Base-by-base conservation (phyloP, 2,888 invertebrate genomes). In the Blomia tropicalis region DNA sequence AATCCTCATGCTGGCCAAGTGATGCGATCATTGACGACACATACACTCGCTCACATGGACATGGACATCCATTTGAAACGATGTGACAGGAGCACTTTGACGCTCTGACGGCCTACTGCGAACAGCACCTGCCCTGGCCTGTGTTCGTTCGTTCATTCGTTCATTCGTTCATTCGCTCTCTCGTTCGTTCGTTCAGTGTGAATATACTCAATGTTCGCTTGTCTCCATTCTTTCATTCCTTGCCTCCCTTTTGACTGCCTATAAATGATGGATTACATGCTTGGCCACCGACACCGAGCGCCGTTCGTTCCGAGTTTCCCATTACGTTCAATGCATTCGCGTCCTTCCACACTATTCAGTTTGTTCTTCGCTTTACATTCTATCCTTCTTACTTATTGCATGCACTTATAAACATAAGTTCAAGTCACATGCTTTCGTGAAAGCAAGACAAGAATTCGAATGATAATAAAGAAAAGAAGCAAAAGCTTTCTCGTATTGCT, bases 191-290 rank as follows among this genome's bases (percentile, higher is more conserved):
- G n/a, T n/a, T n/a, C n/a, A n/a, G n/a, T n/a, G n/a, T n/a, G n/a
- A n/a, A n/a, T n/a, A n/a, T n/a, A n/a, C n/a, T n/a, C 41, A 41
- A 7, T 47, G 51, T 19, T n/a, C n/a, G 51, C 51, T n/a, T 47
- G 51, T 47, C 51, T 47, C n/a, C n/a, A n/a, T n/a, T n/a, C n/a
- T n/a, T n/a, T n/a, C n/a, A n/a, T n/a, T n/a, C n/a, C 51, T 36
- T 36, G 36, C 51, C 51, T 47, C n/a, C 51, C 51, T 47, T 47
- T n/a, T 47, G 11, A 47, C 51, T 47, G 56, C 56, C 56, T 56
- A 56, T 56, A 56, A 56, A 56, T 56, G 56, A 56, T 56, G 56
- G 56, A 56, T 56, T 56, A 56, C 29, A 22, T 47, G 36, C 36
- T 47, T 47, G 47, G 22, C 47, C 56, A 56, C 29, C 56, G 51